These are phyloP conservation scores for Cercopithecus mona DNA, from an alignment of 2,113 vertebrate genomes.

Conservation along the genomic window DNA sequence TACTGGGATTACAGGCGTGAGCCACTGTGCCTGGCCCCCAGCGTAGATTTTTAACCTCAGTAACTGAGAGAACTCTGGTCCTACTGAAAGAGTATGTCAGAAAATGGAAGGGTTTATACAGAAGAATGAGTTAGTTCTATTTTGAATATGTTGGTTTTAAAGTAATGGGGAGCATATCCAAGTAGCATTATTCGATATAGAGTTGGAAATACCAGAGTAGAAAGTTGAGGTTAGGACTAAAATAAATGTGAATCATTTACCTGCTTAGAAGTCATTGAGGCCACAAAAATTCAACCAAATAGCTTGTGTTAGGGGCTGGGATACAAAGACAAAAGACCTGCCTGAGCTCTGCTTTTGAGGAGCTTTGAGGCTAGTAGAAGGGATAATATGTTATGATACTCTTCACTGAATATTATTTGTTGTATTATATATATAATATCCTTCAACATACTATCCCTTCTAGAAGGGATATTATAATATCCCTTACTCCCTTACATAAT, in stretches of 20 bases:
- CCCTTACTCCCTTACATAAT: too few species aligned
- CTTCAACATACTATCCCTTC: too few species aligned
- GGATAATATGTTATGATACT: too few species aligned
- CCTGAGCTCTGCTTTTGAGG: not conserved
- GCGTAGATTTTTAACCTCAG: not conserved
- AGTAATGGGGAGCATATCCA: not conserved
- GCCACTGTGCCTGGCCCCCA: not conserved
- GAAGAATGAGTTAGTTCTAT: not conserved
- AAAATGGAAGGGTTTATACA: not conserved
- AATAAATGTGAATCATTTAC: not conserved
- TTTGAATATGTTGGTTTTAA: not conserved
- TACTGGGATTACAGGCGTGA: too few species aligned
- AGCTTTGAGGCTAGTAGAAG: not conserved
- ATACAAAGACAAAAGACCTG: not conserved
- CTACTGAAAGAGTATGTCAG: not conserved
- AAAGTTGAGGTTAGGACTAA: not conserved
- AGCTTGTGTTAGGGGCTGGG: not conserved
- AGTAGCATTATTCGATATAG: not conserved
- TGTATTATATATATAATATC: too few species aligned
- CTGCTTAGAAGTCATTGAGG: not conserved
- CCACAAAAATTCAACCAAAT: not conserved
- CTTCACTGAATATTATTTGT: too few species aligned
- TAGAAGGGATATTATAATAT: too few species aligned
- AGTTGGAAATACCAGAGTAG: not conserved
- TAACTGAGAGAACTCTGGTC: not conserved